Conservation (phyloP, 1,140 invertebrate genomes). For the Cephus cinctus region DNA sequence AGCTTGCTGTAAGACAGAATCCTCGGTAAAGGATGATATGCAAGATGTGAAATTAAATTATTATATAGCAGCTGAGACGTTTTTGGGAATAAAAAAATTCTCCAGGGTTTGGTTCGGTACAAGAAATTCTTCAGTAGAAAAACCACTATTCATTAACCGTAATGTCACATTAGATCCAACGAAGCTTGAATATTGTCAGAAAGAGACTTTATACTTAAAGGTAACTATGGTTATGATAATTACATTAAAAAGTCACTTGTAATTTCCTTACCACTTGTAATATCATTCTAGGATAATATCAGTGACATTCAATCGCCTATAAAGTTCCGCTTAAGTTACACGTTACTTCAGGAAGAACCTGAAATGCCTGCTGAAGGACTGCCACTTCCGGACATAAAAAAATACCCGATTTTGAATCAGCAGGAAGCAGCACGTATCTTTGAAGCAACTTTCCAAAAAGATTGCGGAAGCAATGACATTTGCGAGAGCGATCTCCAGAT, state of each 20-base stretch:
- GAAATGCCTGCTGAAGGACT: constrained; percentile 56
- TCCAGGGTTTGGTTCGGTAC: constrained; percentile 76
- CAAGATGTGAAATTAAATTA: constrained; percentile 66
- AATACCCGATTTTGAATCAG: constrained; percentile 86
- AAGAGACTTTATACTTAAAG: constrained; percentile 78
- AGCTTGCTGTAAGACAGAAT: constrained; percentile 80
- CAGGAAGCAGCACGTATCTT: constrained; percentile 80
- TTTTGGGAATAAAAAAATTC: constrained; percentile 73
- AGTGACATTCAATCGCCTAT: constrained; percentile 83
- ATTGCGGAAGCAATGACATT: constrained; percentile 87
- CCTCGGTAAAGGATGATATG: constrained; percentile 58
- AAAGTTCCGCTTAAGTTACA: constrained; percentile 82
- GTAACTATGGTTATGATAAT: constrained; percentile 32
- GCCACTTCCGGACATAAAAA: constrained; percentile 69
- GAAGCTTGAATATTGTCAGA: constrained; percentile 63
- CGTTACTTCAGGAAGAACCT: constrained; percentile 71
- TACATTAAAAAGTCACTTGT: no score
- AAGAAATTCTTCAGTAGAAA: constrained; percentile 41
- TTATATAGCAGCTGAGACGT: constrained; percentile 82
- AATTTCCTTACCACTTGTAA: background rate
- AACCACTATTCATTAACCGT: constrained; percentile 61
- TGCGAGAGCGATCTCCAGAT: constrained; percentile 85
- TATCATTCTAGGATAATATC: constrained; percentile 65
- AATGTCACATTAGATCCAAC: constrained; percentile 59
- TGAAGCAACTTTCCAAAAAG: constrained; percentile 86